Evolutionary conservation across 64 coral and sea anemone species (phyloP), one percentile per base, ranked within the genome.

Genomic region (Dendrophyllia cribrosa): DNA sequence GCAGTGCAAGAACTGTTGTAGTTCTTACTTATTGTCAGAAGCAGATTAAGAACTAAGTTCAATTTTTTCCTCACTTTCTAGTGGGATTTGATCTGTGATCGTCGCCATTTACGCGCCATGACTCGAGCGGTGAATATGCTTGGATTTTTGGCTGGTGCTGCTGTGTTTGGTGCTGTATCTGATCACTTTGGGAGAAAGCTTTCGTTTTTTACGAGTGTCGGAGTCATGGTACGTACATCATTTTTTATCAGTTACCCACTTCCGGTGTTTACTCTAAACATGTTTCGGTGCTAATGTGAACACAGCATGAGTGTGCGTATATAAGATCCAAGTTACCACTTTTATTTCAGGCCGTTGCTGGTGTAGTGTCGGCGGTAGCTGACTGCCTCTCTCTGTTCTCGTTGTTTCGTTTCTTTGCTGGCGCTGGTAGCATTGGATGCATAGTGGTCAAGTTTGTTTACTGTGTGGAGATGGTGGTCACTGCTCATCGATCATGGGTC

Each of bases 61-160:
- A 6, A 9, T 56, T 56, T 12, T 12, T 56, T 9, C 7, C n/a
- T 88, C 56, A 17, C 19, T 53, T 90, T 74, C 45, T 44, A 96
- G 95, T 96, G 95, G 95, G 55, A 93, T 77, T 43, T 96, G 20
- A 79, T 96, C 8, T 96, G 95, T 50, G 82, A 90, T 12, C 88
- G 75, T 13, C 59, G 91, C 19, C 87, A 96, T 25, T 56, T 96
- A 14, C 93, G 93, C 6, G 95, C 95, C 9, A 90, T 93, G 91
- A 96, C 91, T 4, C 95, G 93, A 68, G 95, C 95, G 9, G 88
- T 96, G 2, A 93, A 90, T 49, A 96, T 96, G 95, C 87, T 79
- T 11, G 95, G 95, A 21, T 55, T 96, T 1, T 63, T 96, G 66
- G 91, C 93, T 17, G 95, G 95, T 43, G 85, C 95, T 14, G 66